Percentiles rank a stretch among this genome's conserved stretches.
Conservation (phyloP, 1,140 invertebrate genomes). For the Bursaphelenchus mucronatus region DNA sequence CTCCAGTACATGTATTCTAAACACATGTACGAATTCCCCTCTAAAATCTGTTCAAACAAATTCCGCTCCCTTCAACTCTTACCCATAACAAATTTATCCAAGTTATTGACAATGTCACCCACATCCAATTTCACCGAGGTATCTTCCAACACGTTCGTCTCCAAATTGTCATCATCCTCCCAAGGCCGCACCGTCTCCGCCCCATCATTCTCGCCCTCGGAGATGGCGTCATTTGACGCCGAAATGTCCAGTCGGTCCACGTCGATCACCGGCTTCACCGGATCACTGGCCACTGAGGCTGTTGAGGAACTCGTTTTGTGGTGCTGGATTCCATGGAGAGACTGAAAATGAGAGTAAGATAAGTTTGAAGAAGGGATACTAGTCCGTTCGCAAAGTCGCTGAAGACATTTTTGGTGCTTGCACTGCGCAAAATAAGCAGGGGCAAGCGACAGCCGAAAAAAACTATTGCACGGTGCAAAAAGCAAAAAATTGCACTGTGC, state of each 20-base stretch:
- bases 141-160: constrained; percentile 28
- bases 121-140: constrained; percentile 22
- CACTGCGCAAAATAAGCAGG: too few relatives aligned
- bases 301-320: neutral
- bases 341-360: neutral
- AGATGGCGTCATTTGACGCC: neutral
- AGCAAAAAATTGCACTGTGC: too few relatives aligned
- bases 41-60: too few relatives aligned
- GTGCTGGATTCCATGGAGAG: neutral
- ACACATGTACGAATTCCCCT: too few relatives aligned
- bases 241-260: constrained; percentile 10
- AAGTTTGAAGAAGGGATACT: too few relatives aligned
- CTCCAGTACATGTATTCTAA: too few relatives aligned
- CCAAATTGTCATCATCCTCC: constrained; percentile 22
- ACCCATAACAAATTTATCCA: constrained; percentile 55
- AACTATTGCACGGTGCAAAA: too few relatives aligned
- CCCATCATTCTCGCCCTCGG: constrained; percentile 31
- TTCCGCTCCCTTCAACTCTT: neutral
- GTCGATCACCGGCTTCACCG: constrained; percentile 9
- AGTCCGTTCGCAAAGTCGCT: constrained; percentile 28
- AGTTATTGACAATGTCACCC: constrained; percentile 48
- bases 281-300: neutral
- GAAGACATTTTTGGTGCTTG: neutral
- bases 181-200: constrained; percentile 19
- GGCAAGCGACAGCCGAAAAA: too few relatives aligned